phyloP scores from a whole-genome alignment of 2,797 vertebrate genomes.

The Arrhamphus sclerolepis region DNA sequence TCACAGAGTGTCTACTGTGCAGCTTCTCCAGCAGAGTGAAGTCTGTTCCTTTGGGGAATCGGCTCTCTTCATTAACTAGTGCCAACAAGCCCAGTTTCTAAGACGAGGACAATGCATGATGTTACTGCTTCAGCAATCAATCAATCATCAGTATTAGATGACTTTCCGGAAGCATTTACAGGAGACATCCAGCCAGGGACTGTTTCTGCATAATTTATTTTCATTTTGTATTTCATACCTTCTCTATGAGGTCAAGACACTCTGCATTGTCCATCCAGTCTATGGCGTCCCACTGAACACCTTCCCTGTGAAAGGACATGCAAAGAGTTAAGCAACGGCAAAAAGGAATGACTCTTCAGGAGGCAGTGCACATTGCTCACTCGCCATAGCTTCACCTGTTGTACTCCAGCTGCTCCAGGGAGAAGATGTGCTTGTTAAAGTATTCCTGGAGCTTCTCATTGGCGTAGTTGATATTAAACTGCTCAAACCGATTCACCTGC shows the following conservation, averaged over 20 bases:
- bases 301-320: slow-evolving; percentile 79
- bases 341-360: background rate
- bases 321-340: background rate
- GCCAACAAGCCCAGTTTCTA: slow-evolving; percentile 93
- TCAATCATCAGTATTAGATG: slow-evolving; percentile 19
- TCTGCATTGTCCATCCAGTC: slow-evolving; percentile 97
- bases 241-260: slow-evolving; percentile 92
- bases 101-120: background rate
- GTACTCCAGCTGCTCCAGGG: slow-evolving; percentile 90
- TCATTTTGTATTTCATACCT: slow-evolving; percentile 81
- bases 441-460: slow-evolving; percentile 83
- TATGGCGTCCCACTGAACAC: slow-evolving; percentile 91
- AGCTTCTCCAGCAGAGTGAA: slow-evolving; percentile 93
- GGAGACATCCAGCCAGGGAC: background rate
- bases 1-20: slow-evolving; percentile 90
- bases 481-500: slow-evolving; percentile 81
- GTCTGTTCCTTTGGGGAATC: slow-evolving; percentile 95
- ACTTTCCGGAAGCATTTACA: slow-evolving; percentile 13
- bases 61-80: slow-evolving; percentile 92
- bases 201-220: background rate
- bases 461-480: slow-evolving; percentile 83
- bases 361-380: background rate
- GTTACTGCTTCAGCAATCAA: slow-evolving; percentile 18
- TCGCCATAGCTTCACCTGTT: slow-evolving; percentile 78
- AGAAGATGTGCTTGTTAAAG: slow-evolving; percentile 89